Percentiles rank a stretch among this genome's conserved stretches.
These are phyloP conservation scores for Mantis religiosa DNA, from an alignment of 2,888 invertebrate genomes.

Conservation along the genomic window DNA sequence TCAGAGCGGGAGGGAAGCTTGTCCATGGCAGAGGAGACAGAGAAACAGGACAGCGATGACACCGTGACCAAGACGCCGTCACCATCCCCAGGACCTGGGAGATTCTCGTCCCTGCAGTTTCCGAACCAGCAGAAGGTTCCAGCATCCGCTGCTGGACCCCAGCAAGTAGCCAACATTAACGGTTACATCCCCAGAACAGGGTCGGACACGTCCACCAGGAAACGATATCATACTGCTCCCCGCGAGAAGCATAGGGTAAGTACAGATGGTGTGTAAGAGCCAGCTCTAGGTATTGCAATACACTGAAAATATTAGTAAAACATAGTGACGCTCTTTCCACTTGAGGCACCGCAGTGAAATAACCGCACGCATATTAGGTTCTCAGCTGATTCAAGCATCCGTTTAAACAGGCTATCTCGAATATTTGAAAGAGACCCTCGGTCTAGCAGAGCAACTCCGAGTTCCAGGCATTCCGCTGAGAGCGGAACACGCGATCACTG, in stretches of 20 bases:
- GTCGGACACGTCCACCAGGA: slow-evolving; percentile 48
- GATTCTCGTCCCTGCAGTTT: slow-evolving; percentile 41
- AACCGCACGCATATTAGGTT: too few species aligned
- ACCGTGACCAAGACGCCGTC: slow-evolving; percentile 13
- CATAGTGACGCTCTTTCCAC: too few species aligned
- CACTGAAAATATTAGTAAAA: too few species aligned
- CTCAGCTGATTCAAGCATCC: too few species aligned
- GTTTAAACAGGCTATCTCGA: too few species aligned
- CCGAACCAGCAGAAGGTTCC: slow-evolving; percentile 45
- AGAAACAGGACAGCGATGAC: slow-evolving; percentile 5
- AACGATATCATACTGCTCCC: slow-evolving; percentile 56
- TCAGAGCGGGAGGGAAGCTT: background rate
- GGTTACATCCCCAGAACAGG: slow-evolving; percentile 40
- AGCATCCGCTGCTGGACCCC: slow-evolving; percentile 40
- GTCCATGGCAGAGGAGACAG: background rate
- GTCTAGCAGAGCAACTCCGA: too few species aligned
- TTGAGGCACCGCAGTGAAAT: too few species aligned
- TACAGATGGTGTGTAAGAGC: background rate
- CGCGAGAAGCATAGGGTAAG: slow-evolving; percentile 56
- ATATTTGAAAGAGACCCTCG: too few species aligned
- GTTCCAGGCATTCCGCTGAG: too few species aligned
- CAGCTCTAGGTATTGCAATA: too few species aligned
- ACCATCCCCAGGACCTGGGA: slow-evolving; percentile 23
- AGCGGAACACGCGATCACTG: too few species aligned
- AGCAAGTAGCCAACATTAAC: slow-evolving; percentile 42